phyloP scores from a whole-genome alignment of 2,797 vertebrate species.

The Phataginus tetradactyla region DNA sequence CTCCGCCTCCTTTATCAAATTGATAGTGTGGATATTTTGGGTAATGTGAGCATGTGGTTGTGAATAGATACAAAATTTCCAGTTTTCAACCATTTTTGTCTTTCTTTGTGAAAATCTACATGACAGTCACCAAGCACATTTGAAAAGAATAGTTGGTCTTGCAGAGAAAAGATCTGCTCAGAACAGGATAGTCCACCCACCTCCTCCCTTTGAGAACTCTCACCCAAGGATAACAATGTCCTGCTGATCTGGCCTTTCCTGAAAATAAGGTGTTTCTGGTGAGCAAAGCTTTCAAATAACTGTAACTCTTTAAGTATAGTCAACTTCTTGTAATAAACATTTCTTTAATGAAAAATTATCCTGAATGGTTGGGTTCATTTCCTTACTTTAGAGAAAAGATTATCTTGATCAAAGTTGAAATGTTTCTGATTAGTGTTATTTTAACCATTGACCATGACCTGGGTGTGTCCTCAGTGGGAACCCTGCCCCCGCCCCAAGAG shows the following conservation, averaged over 20 bases:
- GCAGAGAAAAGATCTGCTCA: background rate
- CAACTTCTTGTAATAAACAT: background rate
- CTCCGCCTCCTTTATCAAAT: constrained; percentile 62
- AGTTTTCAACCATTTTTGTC: constrained; percentile 32
- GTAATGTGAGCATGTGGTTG: constrained; percentile 11
- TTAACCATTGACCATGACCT: background rate
- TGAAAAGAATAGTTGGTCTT: background rate
- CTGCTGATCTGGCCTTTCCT: too few relatives aligned
- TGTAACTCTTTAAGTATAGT: background rate
- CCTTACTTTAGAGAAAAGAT: background rate
- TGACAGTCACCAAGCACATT: background rate
- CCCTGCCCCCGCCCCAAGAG: too few relatives aligned
- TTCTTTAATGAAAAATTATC: background rate
- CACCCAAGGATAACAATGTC: background rate
- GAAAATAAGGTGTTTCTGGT: background rate
- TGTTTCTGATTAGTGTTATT: background rate
- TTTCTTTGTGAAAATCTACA: constrained; percentile 37
- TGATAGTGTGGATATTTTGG: constrained; percentile 53
- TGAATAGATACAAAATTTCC: constrained; percentile 45
- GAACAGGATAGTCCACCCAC: background rate
- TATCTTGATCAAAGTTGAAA: background rate
- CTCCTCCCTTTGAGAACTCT: background rate
- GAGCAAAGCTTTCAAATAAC: background rate
- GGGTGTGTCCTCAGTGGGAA: background rate
- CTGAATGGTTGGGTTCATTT: background rate